phyloP scores from a whole-genome alignment of 53 echinoderm and acorn worm species.

The Paelopatides confundens region DNA sequence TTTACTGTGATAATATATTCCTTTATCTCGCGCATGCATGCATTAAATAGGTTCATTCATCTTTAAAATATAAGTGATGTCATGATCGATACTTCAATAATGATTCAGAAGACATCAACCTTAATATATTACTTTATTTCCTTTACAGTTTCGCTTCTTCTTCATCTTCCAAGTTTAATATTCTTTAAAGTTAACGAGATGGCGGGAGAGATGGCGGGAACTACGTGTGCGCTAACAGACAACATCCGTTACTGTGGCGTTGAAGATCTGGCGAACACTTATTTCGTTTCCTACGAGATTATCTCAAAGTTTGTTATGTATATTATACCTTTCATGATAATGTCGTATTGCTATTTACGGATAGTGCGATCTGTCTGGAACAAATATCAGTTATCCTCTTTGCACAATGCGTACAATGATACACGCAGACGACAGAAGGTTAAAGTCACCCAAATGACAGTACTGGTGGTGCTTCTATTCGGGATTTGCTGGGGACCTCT shows the following conservation, averaged over 20 bases:
- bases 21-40: no score
- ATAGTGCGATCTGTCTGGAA: slow-evolving; percentile 90
- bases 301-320: slow-evolving; percentile 80
- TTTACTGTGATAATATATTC: no score
- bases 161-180: slow-evolving; percentile 81
- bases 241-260: slow-evolving; percentile 59
- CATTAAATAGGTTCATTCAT: no score
- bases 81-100: background rate
- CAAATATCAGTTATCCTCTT: slow-evolving; percentile 73
- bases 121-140: background rate
- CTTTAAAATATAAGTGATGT: no score
- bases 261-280: slow-evolving; percentile 26
- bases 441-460: slow-evolving; percentile 93
- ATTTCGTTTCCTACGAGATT: slow-evolving; percentile 63
- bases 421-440: slow-evolving; percentile 76
- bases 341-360: slow-evolving; percentile 83
- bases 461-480: slow-evolving; percentile 87
- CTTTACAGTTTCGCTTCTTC: slow-evolving; percentile 75
- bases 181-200: slow-evolving; percentile 66
- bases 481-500: slow-evolving; percentile 96
- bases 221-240: no score
- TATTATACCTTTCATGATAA: slow-evolving; percentile 79
- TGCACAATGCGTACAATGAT: slow-evolving; percentile 49
- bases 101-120: background rate
- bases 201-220: background rate